Conservation (phyloP, 2,113 vertebrate genomes). For the Psittacula cyanocephala region DNA sequence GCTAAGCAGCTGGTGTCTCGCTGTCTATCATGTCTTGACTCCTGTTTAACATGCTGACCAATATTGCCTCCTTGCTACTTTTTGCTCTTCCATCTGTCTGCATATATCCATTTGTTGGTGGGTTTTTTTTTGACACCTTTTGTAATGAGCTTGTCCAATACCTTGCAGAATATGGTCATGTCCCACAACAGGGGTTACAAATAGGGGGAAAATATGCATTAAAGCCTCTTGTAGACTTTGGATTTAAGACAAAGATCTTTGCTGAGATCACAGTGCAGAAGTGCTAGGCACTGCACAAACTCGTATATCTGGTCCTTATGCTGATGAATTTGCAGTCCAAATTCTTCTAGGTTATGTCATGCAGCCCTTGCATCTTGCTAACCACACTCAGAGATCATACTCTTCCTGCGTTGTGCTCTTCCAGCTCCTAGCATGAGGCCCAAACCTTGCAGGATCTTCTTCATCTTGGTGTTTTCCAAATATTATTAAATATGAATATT, state of each 20-base stretch:
- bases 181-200: neutral
- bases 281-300: neutral
- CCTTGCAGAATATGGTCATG: neutral
- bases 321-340: neutral
- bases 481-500: neutral
- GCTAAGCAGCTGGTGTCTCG: constrained; percentile 33
- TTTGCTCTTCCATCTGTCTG: constrained; percentile 18
- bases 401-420: accelerated
- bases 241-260: neutral
- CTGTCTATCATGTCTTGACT: constrained; percentile 22
- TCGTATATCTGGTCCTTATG: neutral
- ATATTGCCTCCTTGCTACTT: constrained; percentile 18
- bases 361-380: neutral
- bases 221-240: neutral
- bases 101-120: neutral
- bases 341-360: neutral
- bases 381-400: accelerated
- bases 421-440: neutral
- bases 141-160: neutral
- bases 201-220: accelerated
- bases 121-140: neutral
- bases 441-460: neutral
- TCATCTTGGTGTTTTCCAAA: neutral
- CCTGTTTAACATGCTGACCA: constrained; percentile 41
- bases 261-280: neutral